Base-by-base conservation (phyloP, 2,888 invertebrate genomes). In the Brenthis ino region DNA sequence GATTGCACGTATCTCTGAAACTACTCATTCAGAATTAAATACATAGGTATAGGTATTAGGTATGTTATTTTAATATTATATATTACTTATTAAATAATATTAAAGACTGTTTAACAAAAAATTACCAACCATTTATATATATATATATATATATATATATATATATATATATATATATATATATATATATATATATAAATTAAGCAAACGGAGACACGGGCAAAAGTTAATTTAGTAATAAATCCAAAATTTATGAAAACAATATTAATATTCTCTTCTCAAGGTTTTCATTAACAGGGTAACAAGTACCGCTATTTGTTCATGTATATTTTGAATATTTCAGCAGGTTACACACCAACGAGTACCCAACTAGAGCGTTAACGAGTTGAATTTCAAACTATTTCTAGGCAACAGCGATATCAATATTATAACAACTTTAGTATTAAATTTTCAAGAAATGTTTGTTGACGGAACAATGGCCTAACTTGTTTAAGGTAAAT, bases 301-400 rank as follows among this genome's bases (percentile, higher is more conserved):
- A 20, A 54, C 53, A 33, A n/a, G n/a, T 50, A 60, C 28, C 50
- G 3, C 11, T 48, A 33, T 50, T 50, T 60, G 50, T 60, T 60
- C 33, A 28, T 50, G 60, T 60, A 60, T 50, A 50, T 60, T 60
- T 64, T 64, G 64, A 55, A 54, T 64, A 55, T 55, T 64, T 64
- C 43, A 54, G 43, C 24, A 20, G 43, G 37, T 8, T 43, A 43
- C 37, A 8, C n/a, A 47, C 37, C 16, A n/a, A n/a, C 47, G 24
- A 53, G n/a, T 48, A 33, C 48, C 28, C 65, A 56, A 28, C 14
- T 43, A 14, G n/a, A 56, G 47, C 47, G 51, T 58, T 68, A 64
- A 64, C 64, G 67, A 64, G 57, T 53, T 69, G 67, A 69, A 69
- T 69, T 65, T 53, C 61, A 65, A 65, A 69, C 67, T 67, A 67